Evolutionary conservation across 2,888 invertebrate species (phyloP).

Genomic region (Napeogenes inachia): DNA sequence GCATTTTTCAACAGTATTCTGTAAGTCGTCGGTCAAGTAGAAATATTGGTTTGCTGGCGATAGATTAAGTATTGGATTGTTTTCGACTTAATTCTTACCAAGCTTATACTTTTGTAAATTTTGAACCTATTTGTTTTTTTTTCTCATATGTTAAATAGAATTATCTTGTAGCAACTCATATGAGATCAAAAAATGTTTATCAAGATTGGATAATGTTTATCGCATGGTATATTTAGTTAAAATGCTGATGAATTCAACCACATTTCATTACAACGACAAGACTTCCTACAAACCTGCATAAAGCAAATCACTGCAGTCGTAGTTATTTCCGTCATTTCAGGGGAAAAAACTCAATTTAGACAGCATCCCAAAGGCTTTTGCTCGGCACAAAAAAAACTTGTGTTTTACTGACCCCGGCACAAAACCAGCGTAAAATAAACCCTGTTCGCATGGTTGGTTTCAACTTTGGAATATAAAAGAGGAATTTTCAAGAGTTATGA

Average conservation of each 20-base stretch:
- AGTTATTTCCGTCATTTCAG: constrained; percentile 28
- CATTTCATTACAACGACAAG: constrained; percentile 6
- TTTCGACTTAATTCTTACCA: no score
- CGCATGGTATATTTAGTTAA: no score
- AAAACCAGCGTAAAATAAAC: constrained; percentile 22
- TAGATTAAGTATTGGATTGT: background rate
- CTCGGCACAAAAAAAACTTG: constrained; percentile 25
- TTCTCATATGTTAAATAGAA: background rate
- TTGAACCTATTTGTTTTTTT: background rate
- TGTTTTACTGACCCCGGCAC: constrained; percentile 25
- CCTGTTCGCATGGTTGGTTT: constrained; percentile 12
- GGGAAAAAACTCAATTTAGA: constrained; percentile 27
- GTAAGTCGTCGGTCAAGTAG: constrained; percentile 19
- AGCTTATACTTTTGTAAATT: no score
- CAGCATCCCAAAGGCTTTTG: constrained; percentile 28
- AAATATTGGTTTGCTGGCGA: constrained; percentile 10
- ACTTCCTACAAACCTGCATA: constrained; percentile 14
- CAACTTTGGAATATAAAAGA: constrained; percentile 13
- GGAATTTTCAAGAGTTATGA: constrained; percentile 18
- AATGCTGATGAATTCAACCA: background rate
- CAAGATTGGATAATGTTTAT: no score
- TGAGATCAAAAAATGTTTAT: background rate
- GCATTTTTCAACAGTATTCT: constrained; percentile 19
- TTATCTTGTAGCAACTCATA: background rate
- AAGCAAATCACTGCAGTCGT: constrained; percentile 20